Evolutionary conservation across 2,113 vertebrate species (phyloP).

Genomic region (Jaculus jaculus): DNA sequence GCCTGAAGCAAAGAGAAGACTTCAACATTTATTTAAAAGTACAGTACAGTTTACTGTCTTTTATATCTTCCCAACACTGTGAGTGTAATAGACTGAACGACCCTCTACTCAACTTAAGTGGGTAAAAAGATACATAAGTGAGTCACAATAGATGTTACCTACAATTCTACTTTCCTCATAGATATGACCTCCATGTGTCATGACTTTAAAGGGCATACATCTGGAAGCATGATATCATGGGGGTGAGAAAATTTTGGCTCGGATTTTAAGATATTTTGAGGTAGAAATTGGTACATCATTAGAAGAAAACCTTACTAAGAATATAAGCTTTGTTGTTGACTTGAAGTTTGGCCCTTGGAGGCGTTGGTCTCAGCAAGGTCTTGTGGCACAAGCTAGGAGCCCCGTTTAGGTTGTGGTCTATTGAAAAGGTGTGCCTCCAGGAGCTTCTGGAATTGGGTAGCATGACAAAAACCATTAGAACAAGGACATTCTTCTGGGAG

Average conservation of each 20-base stretch:
- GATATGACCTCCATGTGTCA: background rate
- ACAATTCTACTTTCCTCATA: background rate
- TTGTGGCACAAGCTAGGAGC: background rate
- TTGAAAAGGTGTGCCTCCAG: background rate
- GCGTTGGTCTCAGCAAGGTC: background rate
- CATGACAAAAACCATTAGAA: background rate
- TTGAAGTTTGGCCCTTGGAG: background rate
- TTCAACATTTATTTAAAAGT: slow-evolving; percentile 94
- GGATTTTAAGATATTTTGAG: background rate
- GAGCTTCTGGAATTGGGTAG: too few relatives aligned
- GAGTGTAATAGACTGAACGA: background rate
- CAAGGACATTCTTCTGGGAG: background rate
- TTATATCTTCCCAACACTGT: background rate
- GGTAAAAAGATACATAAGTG: background rate
- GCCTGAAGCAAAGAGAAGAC: slow-evolving; percentile 91
- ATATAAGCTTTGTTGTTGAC: background rate
- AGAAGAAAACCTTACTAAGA: background rate
- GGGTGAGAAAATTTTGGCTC: background rate
- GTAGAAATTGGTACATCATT: background rate
- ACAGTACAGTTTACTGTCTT: slow-evolving; percentile 69
- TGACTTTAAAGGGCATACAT: background rate
- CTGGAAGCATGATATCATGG: background rate
- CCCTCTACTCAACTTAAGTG: background rate
- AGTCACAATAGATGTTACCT: background rate
- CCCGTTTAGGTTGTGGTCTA: background rate